Evolutionary conservation across 2,113 vertebrate genomes (phyloP).

Genomic region (Cervus canadensis): DNA sequence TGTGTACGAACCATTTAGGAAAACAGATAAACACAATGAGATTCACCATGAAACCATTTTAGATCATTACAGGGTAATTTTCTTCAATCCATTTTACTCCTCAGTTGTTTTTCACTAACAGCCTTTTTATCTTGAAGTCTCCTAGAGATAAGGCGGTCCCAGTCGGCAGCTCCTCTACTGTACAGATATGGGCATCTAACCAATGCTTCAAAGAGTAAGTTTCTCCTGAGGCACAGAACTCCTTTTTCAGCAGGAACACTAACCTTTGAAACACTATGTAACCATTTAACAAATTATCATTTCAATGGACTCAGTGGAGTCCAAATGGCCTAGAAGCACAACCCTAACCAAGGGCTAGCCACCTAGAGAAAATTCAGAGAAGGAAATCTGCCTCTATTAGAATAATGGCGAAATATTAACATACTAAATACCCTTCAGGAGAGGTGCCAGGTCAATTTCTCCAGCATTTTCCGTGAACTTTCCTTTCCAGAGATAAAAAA

Average conservation of each 20-base stretch:
- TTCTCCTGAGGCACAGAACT: not conserved
- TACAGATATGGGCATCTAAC: not conserved
- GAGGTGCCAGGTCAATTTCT: not conserved
- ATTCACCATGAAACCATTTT: not conserved
- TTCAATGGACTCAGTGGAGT: not conserved
- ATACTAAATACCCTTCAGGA: not conserved
- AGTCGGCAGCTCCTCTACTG: not conserved
- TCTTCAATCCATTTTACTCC: not conserved
- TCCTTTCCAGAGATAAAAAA: not conserved
- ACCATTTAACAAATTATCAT: constrained; percentile 5
- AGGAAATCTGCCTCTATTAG: not conserved
- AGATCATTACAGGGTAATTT: not conserved
- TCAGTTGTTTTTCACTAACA: not conserved
- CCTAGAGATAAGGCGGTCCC: not conserved
- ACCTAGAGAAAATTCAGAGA: not conserved
- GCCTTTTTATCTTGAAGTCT: not conserved
- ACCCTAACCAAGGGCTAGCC: not conserved
- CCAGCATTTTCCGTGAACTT: not conserved
- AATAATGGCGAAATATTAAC: not conserved
- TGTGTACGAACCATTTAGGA: not conserved
- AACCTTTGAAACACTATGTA: not conserved
- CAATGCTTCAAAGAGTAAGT: not conserved
- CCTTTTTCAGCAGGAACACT: not conserved
- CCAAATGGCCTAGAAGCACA: not conserved
- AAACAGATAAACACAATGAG: not conserved